A percentile compares a stretch with the other conserved stretches of the same genome.
phyloP scores from a whole-genome alignment of 35 echinoderm and acorn worm genomes.

The Diadema setosum region DNA sequence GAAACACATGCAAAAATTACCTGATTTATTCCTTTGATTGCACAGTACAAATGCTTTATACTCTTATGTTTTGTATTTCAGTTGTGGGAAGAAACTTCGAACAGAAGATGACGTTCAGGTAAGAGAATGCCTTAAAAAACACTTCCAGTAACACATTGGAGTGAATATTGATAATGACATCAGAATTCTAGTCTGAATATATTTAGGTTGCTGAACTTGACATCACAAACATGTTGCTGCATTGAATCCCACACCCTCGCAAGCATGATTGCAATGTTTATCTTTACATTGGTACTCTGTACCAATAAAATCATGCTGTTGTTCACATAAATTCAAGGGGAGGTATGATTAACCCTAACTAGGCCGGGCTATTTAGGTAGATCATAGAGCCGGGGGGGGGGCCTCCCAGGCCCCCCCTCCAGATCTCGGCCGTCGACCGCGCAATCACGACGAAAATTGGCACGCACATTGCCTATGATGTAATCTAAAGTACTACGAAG shows the following conservation, averaged over 20 bases:
- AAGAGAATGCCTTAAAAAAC: background rate
- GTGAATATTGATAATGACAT: background rate
- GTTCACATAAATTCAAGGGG: too few species aligned
- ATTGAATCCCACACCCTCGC: background rate
- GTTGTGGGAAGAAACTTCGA: conserved; percentile 67
- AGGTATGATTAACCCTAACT: too few species aligned
- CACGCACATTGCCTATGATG: too few species aligned
- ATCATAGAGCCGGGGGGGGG: too few species aligned
- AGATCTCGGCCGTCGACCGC: too few species aligned
- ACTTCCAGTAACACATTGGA: background rate
- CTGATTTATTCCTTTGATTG: background rate
- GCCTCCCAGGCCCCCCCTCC: too few species aligned
- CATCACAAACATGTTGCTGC: background rate
- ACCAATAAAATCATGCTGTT: too few species aligned
- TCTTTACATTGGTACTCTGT: background rate
- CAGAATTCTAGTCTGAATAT: background rate
- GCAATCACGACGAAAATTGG: too few species aligned
- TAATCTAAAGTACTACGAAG: too few species aligned
- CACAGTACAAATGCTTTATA: background rate
- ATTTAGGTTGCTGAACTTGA: background rate
- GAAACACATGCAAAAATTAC: background rate
- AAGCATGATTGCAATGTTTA: background rate
- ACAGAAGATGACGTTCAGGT: conserved; percentile 61
- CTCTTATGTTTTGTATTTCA: background rate
- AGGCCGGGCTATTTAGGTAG: too few species aligned